Evolutionary conservation across 35 echinoderm and acorn worm genomes (phyloP).

Genomic region (Diadema setosum): DNA sequence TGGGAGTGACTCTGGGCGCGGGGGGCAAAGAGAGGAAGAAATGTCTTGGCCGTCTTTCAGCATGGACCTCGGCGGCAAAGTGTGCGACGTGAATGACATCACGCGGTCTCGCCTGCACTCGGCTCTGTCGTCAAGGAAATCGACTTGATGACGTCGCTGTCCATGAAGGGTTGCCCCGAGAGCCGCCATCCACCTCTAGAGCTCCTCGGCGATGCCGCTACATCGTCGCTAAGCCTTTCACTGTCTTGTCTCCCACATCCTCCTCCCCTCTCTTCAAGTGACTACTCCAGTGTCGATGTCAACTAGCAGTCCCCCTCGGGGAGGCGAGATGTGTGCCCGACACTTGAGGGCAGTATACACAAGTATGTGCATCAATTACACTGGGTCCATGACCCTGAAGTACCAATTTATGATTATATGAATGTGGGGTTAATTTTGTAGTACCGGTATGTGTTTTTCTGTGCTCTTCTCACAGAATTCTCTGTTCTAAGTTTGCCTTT

Average conservation of each 20-base stretch:
- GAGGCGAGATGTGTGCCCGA: too few relatives aligned
- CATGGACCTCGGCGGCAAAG: not conserved
- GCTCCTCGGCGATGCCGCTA: not conserved
- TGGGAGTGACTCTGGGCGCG: not conserved
- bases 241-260: not conserved
- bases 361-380: too few relatives aligned
- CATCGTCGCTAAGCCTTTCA: not conserved
- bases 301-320: too few relatives aligned
- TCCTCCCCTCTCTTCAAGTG: not conserved
- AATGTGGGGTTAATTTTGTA: too few relatives aligned
- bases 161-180: not conserved
- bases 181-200: not conserved
- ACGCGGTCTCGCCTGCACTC: not conserved
- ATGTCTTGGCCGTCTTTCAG: not conserved
- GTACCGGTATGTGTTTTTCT: too few relatives aligned
- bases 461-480: too few relatives aligned
- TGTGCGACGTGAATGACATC: slow-evolving; percentile 4
- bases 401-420: too few relatives aligned
- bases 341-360: too few relatives aligned
- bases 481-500: too few relatives aligned
- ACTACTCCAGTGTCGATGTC: too few relatives aligned
- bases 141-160: not conserved
- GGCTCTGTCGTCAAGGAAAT: slow-evolving; percentile 4
- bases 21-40: not conserved
- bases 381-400: too few relatives aligned